Evolutionary conservation across 2,888 invertebrate genomes (phyloP), one percentile per base, ranked within the genome.

Genomic region (Andrena marginata): DNA sequence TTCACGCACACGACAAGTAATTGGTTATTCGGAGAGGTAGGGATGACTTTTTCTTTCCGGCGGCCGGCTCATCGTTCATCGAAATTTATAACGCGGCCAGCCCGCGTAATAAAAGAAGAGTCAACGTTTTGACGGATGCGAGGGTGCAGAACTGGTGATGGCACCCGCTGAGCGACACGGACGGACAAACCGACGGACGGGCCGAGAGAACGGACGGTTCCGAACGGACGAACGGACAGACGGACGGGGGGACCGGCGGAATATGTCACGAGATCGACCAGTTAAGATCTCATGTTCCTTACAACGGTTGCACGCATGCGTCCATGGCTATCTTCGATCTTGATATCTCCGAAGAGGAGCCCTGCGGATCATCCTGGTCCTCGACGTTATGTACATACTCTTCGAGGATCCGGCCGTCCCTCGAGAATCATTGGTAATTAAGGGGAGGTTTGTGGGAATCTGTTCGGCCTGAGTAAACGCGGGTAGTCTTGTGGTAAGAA

Each of bases 71-170:
- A 82, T 88, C 86, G 78, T 81, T 85, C 78, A 84, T 87, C 76
- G 74, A 81, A 80, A 89, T 87, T 87, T 85, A 89, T 89, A 87
- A 87, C 85, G 87, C 84, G 86, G 75, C 68, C 73, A 16, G 56
- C 69, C 42, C 74, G 80, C 85, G 88, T 85, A 86, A 85, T 84
- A 89, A 89, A 87, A 84, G 84, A 71, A 84, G 85, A 88, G 86
- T 84, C 85, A 87, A 90, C 87, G 85, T 92, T 92, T 91, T 92
- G 93, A 92, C 91, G 91, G 92, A 93, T 93, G 92, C 89, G 92
- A 93, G 92, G 93, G 92, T 93, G 93, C 92, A 90, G 91, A 92
- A 90, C 91, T 91, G 92, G 91, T 92, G 93, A 93, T 92, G 93
- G 93, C 92, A 91, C 93, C 93, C 90, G 92, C 93, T 93, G 93